Evolutionary conservation across 2,797 vertebrate species (phyloP), one percentile per base, ranked within the genome.

Genomic region (Enteromius thamalakanensis): DNA sequence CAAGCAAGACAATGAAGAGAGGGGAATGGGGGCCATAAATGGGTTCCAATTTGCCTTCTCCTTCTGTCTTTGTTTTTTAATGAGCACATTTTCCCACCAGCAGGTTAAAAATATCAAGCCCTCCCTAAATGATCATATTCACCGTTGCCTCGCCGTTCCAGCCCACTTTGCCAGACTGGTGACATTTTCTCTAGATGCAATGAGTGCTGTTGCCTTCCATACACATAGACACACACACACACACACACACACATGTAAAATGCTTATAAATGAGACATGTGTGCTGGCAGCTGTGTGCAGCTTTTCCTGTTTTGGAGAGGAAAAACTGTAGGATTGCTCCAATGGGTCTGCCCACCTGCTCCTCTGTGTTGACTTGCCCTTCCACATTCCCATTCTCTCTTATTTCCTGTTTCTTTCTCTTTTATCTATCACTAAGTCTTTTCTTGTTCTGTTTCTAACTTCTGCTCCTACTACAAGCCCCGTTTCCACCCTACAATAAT

Each of bases 31-130:
- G 67, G 76, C 60, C 69, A 74, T 82, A 83, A 84, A 85, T 81
- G 84, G 80, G 78, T 79, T 37, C 74, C 85, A 79, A 78, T 84
- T 79, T 77, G 69, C 83, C 75, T 78, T 77, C 51, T 69, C 76
- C 53, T 84, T 85, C 69, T 80, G 51, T 76, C 80, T 76, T 81
- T 86, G 81, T 79, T 83, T 85, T 79, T 82, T 86, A 85, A 80
- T 51, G 23, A 85, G 83, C 82, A 69, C n/a, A 81, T 64, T 88
- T 88, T 84, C 86, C 76, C 85, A 78, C 83, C 85, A 86, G 88
- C 75, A 85, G 86, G 86, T 89, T 85, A 86, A 81, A 89, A 87
- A 85, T 87, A 88, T 86, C 85, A 85, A 85, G 83, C 68, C 65
- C 65, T 85, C 79, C 79, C 81, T 70, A 84, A 85, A 87, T 84